phyloP scores from a whole-genome alignment of 64 coral and sea anemone genomes.

The Catalaphyllia jardinei region DNA sequence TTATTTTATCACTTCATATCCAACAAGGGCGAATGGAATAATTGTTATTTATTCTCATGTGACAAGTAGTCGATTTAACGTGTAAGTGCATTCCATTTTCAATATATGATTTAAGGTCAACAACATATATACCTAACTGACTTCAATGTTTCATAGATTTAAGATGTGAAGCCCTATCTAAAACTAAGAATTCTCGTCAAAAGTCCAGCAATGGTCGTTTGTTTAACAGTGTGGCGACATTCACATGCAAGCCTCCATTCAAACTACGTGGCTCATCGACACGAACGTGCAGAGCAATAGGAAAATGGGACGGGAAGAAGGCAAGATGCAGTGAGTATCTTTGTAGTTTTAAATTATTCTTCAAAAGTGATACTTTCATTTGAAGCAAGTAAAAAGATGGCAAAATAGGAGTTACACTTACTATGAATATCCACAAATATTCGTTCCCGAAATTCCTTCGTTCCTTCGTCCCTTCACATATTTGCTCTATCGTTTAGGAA shows the following conservation, averaged over 20 bases:
- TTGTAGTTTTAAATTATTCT: no score
- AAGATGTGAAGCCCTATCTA: constrained; percentile 7
- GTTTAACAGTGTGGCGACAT: constrained; percentile 53
- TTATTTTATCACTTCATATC: no score
- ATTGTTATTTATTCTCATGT: no score
- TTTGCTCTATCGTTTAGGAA: neutral
- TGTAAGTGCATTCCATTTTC: no score
- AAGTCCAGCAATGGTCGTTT: neutral
- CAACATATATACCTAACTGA: no score
- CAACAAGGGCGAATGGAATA: no score
- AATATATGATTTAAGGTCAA: neutral
- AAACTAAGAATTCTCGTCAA: neutral
- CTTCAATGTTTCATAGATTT: neutral
- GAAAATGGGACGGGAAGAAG: constrained; percentile 74
- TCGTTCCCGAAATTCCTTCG: no score
- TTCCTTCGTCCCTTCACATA: neutral
- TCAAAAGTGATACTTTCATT: no score
- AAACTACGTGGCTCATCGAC: constrained; percentile 44
- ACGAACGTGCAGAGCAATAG: constrained; percentile 69
- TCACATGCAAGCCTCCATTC: constrained; percentile 38
- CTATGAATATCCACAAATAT: no score
- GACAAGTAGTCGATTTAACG: no score
- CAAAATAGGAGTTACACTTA: no score
- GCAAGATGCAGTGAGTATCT: constrained; percentile 80
- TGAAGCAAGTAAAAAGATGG: no score